These are phyloP conservation scores for Notolabrus celidotus DNA, from an alignment of 2,797 vertebrate genomes.

Conservation along the genomic window DNA sequence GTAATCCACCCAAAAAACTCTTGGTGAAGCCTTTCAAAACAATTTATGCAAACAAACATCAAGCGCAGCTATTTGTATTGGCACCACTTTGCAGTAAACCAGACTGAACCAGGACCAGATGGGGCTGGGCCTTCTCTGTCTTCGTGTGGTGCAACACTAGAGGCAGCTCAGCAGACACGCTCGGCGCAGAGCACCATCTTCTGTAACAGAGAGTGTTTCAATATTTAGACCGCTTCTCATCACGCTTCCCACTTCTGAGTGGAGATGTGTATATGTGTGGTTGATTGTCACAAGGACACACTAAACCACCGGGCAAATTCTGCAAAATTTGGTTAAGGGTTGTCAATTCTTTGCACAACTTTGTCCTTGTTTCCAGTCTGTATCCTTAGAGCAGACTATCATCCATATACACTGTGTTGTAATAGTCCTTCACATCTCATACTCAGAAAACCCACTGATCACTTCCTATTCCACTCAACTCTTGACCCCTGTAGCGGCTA, in stretches of 20 bases:
- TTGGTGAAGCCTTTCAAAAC: constrained; percentile 95
- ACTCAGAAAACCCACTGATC: not conserved
- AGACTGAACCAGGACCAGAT: constrained; percentile 94
- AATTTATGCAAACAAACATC: constrained; percentile 98
- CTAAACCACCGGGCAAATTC: constrained; percentile 31
- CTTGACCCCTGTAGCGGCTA: constrained; percentile 29
- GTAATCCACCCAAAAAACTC: constrained; percentile 92
- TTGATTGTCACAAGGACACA: constrained; percentile 30
- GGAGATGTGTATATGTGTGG: constrained; percentile 37
- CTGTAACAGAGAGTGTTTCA: constrained; percentile 63
- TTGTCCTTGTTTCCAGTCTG: constrained; percentile 5
- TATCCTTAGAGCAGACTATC: not conserved
- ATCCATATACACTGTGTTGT: not conserved
- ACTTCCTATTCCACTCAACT: constrained; percentile 15
- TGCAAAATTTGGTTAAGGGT: constrained; percentile 22
- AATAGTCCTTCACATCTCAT: constrained; percentile 4
- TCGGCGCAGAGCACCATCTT: constrained; percentile 44
- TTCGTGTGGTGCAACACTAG: constrained; percentile 82
- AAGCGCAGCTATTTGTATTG: constrained; percentile 96
- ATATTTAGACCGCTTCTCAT: constrained; percentile 68
- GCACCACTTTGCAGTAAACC: constrained; percentile 93
- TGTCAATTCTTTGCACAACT: constrained; percentile 11
- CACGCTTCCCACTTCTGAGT: constrained; percentile 50
- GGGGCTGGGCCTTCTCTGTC: constrained; percentile 76
- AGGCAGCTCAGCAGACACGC: constrained; percentile 71